phyloP scores from a whole-genome alignment of 2,113 vertebrate species.

The Lasiurus cinereus region DNA sequence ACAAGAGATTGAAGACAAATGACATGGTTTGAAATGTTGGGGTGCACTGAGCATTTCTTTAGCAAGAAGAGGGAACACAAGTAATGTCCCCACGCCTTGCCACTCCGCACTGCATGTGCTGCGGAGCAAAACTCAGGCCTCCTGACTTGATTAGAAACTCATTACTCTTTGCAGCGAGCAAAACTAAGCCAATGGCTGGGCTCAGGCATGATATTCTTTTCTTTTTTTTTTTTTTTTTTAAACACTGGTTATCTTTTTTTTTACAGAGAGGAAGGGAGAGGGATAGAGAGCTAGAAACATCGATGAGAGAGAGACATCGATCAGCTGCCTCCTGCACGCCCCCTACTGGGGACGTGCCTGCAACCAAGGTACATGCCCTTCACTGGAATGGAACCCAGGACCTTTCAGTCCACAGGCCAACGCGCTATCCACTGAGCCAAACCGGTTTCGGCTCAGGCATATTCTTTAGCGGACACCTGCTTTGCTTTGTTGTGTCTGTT shows the following conservation, averaged over 20 bases:
- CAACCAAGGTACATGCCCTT: no score
- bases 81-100: background rate
- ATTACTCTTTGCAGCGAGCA: background rate
- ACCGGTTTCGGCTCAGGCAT: background rate
- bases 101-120: background rate
- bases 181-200: background rate
- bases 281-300: no score
- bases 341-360: no score
- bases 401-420: no score
- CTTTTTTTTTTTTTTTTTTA: no score
- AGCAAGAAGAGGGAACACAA: background rate
- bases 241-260: no score
- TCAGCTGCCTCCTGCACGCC: no score
- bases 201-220: background rate
- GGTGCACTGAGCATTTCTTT: background rate
- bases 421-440: no score
- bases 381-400: no score
- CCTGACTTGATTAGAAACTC: background rate
- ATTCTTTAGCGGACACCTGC: background rate
- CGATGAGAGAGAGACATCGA: no score
- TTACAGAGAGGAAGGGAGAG: no score
- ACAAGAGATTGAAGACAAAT: background rate
- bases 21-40: background rate
- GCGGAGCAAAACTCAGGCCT: background rate
- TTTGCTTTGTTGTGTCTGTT: background rate